These are phyloP conservation scores for Hylaeus anthracinus DNA, from an alignment of 1,140 invertebrate genomes.

Conservation along the genomic window DNA sequence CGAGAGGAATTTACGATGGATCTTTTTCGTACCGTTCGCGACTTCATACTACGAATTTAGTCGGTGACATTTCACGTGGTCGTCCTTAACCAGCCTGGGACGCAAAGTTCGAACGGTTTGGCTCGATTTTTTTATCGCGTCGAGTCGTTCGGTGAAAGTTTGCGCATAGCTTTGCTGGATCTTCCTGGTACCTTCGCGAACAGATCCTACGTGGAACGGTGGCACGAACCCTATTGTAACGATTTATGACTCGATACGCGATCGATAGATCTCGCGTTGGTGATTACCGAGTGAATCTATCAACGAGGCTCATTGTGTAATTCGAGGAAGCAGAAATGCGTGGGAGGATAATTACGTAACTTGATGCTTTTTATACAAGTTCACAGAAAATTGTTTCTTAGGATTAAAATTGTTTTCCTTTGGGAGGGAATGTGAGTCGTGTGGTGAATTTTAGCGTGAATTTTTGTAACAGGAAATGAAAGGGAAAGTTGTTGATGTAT, in stretches of 20 bases:
- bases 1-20: background rate
- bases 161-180: background rate
- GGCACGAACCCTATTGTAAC: background rate
- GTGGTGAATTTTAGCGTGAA: background rate
- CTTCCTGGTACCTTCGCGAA: background rate
- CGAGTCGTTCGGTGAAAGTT: constrained; percentile 32
- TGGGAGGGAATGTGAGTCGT: background rate
- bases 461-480: background rate
- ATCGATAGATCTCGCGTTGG: background rate
- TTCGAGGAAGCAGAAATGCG: background rate
- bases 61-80: constrained; percentile 35
- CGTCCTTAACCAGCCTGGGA: constrained; percentile 12
- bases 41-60: constrained; percentile 18
- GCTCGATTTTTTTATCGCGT: constrained; percentile 6
- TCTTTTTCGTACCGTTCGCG: background rate
- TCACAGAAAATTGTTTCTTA: background rate
- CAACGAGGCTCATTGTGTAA: background rate
- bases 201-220: background rate
- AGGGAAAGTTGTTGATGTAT: no score
- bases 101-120: background rate
- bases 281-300: background rate
- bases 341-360: constrained; percentile 2
- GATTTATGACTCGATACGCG: background rate
- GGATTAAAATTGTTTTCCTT: no score
- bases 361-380: background rate